Evolutionary conservation across 2,797 vertebrate genomes (phyloP), one percentile per base, ranked within the genome.

Genomic region (Aplochiton taeniatus): DNA sequence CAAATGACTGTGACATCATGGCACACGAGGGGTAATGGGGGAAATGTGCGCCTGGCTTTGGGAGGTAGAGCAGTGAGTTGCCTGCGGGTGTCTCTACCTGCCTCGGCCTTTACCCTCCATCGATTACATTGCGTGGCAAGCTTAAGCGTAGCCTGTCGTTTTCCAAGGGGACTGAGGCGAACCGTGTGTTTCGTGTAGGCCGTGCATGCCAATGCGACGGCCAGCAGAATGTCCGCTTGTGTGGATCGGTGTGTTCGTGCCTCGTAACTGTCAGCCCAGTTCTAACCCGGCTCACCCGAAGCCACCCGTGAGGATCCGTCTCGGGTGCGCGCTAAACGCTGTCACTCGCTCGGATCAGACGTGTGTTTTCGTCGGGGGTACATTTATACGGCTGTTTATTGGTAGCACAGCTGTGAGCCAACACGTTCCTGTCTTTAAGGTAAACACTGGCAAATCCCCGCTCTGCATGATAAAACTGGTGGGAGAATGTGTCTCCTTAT

Each of bases 1-100:
- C 66, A 73, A 79, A 83, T 77, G 63, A 78, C 78, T 77, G 78
- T 88, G 88, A 89, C 80, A 84, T 91, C 83, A 89, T 87, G 73
- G 77, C 72, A 78, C 74, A 85, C 78, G 76, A 87, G 81, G 65
- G 82, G 65, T 70, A 86, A 70, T 85, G 83, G 75, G 77, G 48
- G 69, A 46, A 70, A 63, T 70, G 71, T 67, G 82, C 70, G 79
- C 67, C 76, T 75, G 19, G 75, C 72, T 75, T 71, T 76, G 82
- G 82, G 74, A 78, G 68, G 31, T 31, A 31, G 6, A 31, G 31
- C 31, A 31, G 31, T 31, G 31, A 31, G 31, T 31, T 79, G 66
- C 48, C 62, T 59, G 46, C 19, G 62, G 17, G 13, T 31, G 10
- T 64, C 13, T 50, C 6, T 42, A 14, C 46, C n/a, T n/a, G n/a